A percentile compares a stretch with the other conserved stretches of the same genome.
Evolutionary conservation across 2,113 vertebrate species (phyloP).

Genomic region (Myodes glareolus): DNA sequence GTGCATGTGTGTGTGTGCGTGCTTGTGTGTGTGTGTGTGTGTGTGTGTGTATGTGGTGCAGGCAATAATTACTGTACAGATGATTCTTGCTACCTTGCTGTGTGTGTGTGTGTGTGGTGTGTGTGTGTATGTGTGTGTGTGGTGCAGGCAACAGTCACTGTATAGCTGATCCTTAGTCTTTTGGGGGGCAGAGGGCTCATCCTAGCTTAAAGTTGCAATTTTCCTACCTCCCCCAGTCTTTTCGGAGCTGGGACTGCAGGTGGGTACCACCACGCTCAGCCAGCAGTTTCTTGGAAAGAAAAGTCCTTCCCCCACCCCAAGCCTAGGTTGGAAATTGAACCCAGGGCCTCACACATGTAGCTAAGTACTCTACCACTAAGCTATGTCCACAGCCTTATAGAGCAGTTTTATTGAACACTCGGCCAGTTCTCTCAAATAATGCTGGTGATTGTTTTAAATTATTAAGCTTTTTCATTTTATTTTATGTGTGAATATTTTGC

Average conservation of each 20-base stretch:
- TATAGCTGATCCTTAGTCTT: too few relatives aligned
- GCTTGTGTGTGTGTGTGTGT: background rate
- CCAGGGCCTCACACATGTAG: background rate
- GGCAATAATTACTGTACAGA: too few relatives aligned
- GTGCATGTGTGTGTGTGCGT: background rate
- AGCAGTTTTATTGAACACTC: background rate
- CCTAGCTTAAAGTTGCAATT: too few relatives aligned
- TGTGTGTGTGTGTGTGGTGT: rapidly evolving
- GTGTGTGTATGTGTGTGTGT: background rate
- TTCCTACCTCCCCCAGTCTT: background rate
- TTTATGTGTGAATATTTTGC: background rate
- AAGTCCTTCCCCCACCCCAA: too few relatives aligned
- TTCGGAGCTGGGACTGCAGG: background rate
- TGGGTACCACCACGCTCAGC: background rate
- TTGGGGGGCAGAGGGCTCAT: background rate
- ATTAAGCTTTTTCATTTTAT: background rate
- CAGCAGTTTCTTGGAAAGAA: background rate
- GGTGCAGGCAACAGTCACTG: background rate
- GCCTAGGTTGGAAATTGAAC: background rate
- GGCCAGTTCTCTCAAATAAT: background rate
- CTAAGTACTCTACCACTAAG: background rate
- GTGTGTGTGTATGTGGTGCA: too few relatives aligned
- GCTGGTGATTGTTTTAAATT: background rate
- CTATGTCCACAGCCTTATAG: background rate
- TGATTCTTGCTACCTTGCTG: too few relatives aligned